A percentile compares a stretch with the other conserved stretches of the same genome.
phyloP scores from a whole-genome alignment of 2,888 invertebrate genomes.

The Busseola fusca region DNA sequence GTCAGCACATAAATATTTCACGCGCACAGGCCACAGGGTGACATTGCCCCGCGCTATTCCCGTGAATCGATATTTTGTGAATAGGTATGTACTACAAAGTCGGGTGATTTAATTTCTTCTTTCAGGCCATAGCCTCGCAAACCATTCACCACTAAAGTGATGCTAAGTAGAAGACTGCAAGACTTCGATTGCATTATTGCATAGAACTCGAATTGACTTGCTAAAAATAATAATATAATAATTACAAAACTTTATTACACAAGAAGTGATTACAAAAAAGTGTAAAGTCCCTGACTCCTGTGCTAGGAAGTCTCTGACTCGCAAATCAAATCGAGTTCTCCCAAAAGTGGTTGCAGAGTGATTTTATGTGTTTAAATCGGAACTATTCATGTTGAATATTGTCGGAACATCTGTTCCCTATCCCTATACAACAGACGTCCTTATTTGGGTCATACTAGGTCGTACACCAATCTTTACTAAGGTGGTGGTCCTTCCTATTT shows the following conservation, averaged over 20 bases:
- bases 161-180: neutral
- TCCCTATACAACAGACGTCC: neutral
- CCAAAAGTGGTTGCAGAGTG: neutral
- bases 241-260: no score
- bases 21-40: conserved; percentile 17
- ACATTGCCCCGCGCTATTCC: conserved; percentile 3
- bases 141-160: neutral
- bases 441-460: conserved; percentile 14
- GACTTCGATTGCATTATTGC: neutral
- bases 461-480: neutral
- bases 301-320: no score
- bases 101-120: conserved; percentile 23
- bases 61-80: conserved; percentile 23
- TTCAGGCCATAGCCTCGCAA: neutral
- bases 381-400: conserved; percentile 1
- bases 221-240: no score
- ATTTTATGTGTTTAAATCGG: neutral
- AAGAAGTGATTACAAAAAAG: no score
- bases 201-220: neutral
- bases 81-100: conserved; percentile 17
- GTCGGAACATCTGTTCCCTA: conserved; percentile 19
- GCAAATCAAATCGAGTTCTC: no score
- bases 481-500: conserved; percentile 12
- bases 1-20: conserved; percentile 24
- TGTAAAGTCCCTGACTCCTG: no score